Percentiles rank a stretch among this genome's conserved stretches.
Conservation (phyloP, 2,888 invertebrate species). For the Hipparchia semele region DNA sequence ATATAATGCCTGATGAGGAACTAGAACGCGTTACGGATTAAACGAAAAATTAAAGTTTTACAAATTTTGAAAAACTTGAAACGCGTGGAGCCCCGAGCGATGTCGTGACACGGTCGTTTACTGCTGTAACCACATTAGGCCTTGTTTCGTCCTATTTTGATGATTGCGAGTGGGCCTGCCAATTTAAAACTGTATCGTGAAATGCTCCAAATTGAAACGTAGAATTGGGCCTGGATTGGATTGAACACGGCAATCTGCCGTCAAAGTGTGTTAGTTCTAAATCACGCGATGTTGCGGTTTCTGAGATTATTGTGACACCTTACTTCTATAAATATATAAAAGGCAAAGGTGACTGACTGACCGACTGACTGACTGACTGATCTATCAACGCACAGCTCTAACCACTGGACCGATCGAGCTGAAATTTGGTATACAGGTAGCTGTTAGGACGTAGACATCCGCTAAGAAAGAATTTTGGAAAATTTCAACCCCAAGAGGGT, state of each 20-base stretch:
- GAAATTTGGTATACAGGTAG: no score
- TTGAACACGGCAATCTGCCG: slow-evolving; percentile 33
- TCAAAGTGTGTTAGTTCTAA: slow-evolving; percentile 17
- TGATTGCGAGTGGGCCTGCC: slow-evolving; percentile 38
- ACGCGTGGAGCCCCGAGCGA: slow-evolving; percentile 20
- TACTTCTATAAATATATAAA: no score
- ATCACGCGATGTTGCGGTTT: slow-evolving; percentile 18
- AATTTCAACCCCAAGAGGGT: no score
- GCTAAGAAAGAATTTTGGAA: no score
- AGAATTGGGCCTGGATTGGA: slow-evolving; percentile 38
- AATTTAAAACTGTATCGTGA: slow-evolving; percentile 37
- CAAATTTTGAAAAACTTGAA: neutral
- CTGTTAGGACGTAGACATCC: no score
- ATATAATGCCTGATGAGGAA: no score
- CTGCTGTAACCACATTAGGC: slow-evolving; percentile 24
- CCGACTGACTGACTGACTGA: no score
- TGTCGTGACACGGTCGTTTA: slow-evolving; percentile 14
- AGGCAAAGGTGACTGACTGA: no score
- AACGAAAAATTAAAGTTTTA: no score
- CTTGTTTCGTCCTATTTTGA: slow-evolving; percentile 35
- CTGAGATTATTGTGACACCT: neutral
- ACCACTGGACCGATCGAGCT: no score
- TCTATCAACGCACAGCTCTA: no score
- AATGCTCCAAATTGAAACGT: slow-evolving; percentile 39
- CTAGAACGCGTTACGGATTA: no score